phyloP scores from a whole-genome alignment of 2,888 invertebrate genomes.

The Phytoseiulus persimilis region DNA sequence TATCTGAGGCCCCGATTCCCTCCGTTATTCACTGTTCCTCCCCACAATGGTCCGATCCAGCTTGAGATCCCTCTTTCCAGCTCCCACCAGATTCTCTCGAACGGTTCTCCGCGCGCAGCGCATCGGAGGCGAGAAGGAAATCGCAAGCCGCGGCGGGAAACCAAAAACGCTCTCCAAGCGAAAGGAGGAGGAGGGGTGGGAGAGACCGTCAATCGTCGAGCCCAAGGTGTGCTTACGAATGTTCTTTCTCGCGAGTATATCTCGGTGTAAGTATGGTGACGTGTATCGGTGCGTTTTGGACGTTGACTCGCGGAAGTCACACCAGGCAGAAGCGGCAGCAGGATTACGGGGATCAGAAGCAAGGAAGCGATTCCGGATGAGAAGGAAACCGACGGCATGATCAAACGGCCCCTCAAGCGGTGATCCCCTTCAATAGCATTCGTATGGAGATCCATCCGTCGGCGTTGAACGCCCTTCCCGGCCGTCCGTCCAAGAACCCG shows the following conservation, averaged over 20 bases:
- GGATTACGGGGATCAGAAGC: background rate
- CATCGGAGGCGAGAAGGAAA: background rate
- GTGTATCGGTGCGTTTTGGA: background rate
- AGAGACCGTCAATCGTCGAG: background rate
- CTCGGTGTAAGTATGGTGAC: background rate
- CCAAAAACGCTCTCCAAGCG: background rate
- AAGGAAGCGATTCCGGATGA: background rate
- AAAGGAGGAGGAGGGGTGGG: too few relatives aligned
- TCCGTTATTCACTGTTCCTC: background rate
- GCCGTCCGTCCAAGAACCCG: background rate
- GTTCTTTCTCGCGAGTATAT: background rate
- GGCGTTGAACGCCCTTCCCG: background rate
- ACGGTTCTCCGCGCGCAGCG: background rate
- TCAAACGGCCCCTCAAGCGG: background rate
- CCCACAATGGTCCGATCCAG: background rate
- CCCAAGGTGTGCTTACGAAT: background rate
- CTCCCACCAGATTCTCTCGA: background rate
- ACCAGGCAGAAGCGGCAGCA: background rate
- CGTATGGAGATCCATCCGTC: slow-evolving; percentile 5
- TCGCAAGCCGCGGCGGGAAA: background rate
- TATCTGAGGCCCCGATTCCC: too few relatives aligned
- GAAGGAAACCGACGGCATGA: background rate
- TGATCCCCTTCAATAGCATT: background rate
- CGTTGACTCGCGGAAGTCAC: background rate
- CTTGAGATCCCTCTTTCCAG: background rate